Evolutionary conservation across 2,797 vertebrate species (phyloP), one percentile per base, ranked within the genome.

Genomic region (Mus spretus): DNA sequence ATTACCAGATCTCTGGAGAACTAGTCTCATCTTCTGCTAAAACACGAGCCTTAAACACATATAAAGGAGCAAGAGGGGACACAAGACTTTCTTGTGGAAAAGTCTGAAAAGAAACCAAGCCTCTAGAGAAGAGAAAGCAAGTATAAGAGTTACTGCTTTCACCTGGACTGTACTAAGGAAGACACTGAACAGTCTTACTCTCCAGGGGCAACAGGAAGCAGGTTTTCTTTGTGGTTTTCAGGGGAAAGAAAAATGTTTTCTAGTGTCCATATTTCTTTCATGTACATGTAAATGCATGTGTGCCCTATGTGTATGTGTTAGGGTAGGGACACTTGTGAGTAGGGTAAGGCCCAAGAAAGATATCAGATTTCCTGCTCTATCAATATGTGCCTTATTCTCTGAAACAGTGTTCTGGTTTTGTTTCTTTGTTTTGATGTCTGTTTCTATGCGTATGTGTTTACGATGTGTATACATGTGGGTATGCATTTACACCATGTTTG

Each of bases 11-110:
- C 91, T 89, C 59, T 9, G 2, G 79, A 77, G 14, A 85, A 82
- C 94, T 97, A 94, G 96, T 97, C 95, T 97, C 81, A 95, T 97
- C 90, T 61, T 96, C 83, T 96, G 91, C 91, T 97, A 82, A 96
- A 96, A 96, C 90, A 95, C 9, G 93, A 92, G 82, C 94, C 94
- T 97, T 96, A 93, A 97, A 90, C 83, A 79, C 87, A 93, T 81
- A 96, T 95, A 97, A 97, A 96, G 77, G 93, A 98, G 90, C 95
- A 98, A 96, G 90, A 95, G 86, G 93, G 93, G 92, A 86, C 50
- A 44, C 3, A 44, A 95, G 90, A 89, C 90, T 92, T 95, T 20
- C 89, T 89, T 90, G 87, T 95, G 88, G 94, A 94, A 96, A 95
- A 88, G 44, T 77, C 94, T 96, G 95, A 97, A 97, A 96, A 92